phyloP scores from a whole-genome alignment of 2,113 vertebrate species.

The Acinonyx jubatus region DNA sequence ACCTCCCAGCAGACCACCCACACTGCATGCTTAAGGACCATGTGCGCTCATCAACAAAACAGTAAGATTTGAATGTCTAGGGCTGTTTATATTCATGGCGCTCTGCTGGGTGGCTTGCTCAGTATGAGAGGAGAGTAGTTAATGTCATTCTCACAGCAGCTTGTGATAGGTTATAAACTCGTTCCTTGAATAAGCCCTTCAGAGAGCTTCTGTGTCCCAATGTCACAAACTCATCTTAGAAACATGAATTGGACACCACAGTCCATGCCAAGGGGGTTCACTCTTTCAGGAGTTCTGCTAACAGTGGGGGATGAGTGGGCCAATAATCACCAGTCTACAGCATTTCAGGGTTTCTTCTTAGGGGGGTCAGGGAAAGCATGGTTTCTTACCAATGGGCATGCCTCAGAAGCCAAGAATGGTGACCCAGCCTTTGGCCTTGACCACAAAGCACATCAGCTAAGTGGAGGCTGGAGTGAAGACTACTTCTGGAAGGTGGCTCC shows the following conservation, averaged over 20 bases:
- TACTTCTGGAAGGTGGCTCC: neutral
- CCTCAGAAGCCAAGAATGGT: neutral
- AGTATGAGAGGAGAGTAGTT: constrained; percentile 32
- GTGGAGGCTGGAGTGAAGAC: neutral
- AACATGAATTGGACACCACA: neutral
- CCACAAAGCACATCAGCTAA: neutral
- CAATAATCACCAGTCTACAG: neutral
- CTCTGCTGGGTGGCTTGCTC: constrained; percentile 56
- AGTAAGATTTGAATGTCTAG: constrained; percentile 39
- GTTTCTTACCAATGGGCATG: neutral
- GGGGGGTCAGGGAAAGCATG: neutral
- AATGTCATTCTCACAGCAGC: constrained; percentile 43
- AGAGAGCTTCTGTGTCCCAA: constrained; percentile 1
- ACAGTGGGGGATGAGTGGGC: neutral
- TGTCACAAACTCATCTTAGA: neutral
- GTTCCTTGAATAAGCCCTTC: constrained; percentile 33
- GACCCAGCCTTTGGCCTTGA: neutral
- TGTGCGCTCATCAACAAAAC: constrained; percentile 43
- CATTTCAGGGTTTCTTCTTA: neutral
- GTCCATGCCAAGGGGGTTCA: neutral
- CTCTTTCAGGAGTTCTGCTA: neutral
- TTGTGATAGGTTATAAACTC: constrained; percentile 38
- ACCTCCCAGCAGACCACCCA: constrained; percentile 64
- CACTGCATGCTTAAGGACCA: neutral
- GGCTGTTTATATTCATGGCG: constrained; percentile 42